Evolutionary conservation across 2,797 vertebrate species (phyloP), one percentile per base, ranked within the genome.

Genomic region (Martes flavigula): DNA sequence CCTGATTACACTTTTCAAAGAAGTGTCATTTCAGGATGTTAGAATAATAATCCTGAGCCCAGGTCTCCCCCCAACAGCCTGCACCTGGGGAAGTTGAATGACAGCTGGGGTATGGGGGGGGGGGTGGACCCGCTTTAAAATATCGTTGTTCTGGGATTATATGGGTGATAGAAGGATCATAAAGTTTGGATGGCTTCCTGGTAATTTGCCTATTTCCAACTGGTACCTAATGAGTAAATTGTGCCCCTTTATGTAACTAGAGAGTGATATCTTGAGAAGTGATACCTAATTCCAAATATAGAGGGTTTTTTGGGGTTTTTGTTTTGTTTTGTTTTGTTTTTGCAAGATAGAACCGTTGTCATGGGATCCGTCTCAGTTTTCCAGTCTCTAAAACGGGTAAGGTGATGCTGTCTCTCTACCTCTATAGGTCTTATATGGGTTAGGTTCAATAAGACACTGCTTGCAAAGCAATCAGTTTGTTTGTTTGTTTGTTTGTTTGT

Each of bases 1-100:
- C 91, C 18, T 96, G 84, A 92, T 97, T 94, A 54, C 15, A 32
- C 78, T 95, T 96, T 91, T 91, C 66, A 85, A 83, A 48, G 38
- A 92, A 92, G 7, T 91, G 64, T 88, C 86, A 94, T 46, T 43
- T 97, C 32, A 68, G 58, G 60, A 90, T 81, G 30, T 84, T 87
- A 89, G 95, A 93, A 93, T 94, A 95, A 94, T 82, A 95, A 81
- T 94, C 64, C 13, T 54, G 73, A 89, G 51, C 7, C 3, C 21
- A 38, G 8, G 10, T 94, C 60, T 85, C 66, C 18, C 43, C 43
- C 58, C 46, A 93, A 66, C 10, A 94, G 64, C 18, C 27, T 58
- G 68, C 8, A 90, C 56, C 91, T 95, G 62, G 13, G 15, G 7
- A 94, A 95, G n/a, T 40, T 92, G 77, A 96, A 30, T 46, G 87